Evolutionary conservation across 2,113 vertebrate species (phyloP), one percentile per base, ranked within the genome.

Genomic region (Tupaia chinensis): DNA sequence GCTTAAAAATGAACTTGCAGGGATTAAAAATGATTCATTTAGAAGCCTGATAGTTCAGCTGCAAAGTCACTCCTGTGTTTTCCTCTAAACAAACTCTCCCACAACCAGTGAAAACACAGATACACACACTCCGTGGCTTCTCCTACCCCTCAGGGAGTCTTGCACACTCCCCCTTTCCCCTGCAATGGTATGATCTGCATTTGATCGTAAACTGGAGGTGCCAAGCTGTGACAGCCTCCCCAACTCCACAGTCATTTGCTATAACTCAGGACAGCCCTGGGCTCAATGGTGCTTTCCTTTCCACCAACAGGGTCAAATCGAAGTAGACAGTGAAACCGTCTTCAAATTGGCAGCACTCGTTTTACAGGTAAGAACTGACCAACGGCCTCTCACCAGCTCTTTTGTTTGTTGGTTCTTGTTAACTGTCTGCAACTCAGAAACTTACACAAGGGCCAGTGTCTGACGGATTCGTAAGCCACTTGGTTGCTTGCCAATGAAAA

Each of bases 271-370:
- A 63, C 58, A 22, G 77, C 54, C 12, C 77, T 16, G 76, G 54
- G 44, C 56, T 89, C 80, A 93, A 63, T 90, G 93, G 95, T 54
- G 94, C 77, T 97, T 79, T 58, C 69, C 87, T 97, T 93, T 97
- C 81, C 87, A 15, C 84, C 53, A 27, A 22, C 99, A 99, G 99
- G 99, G 99, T 32, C 99, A 98, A 77, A 99, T 99, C 56, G 99
- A 99, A 93, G 99, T 99, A 95, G 99, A 99, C 95, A 99, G 99
- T 20, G 99, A 98, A 95, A 98, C 99, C 66, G 98, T 99, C 86
- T 99, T 99, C 98, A 99, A 99, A 97, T 98, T 99, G 98, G 99
- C 99, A 0, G 99, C 99, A 0, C 99, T 99, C 95, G 97, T 99
- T 94, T 96, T 99, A 95, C 99, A 99, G 99, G 99, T 99, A 98